phyloP scores from a whole-genome alignment of 2,113 vertebrate genomes.

The Tringa solitaria region DNA sequence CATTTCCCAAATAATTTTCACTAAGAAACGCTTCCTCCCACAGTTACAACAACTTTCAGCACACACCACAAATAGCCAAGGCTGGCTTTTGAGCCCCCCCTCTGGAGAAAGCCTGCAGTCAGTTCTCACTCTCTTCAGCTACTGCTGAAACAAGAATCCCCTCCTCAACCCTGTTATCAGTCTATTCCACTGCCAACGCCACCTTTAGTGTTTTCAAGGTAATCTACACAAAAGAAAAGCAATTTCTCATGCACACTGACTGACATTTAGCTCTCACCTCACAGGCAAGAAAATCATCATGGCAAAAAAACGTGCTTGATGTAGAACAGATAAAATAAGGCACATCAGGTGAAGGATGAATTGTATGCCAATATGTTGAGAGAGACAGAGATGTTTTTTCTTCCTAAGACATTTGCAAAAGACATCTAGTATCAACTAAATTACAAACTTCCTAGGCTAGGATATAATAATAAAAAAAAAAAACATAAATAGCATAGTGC shows the following conservation, averaged over 20 bases:
- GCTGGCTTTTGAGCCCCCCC: neutral
- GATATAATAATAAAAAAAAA: neutral
- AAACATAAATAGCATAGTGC: neutral
- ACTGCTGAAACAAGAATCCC: neutral
- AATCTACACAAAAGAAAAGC: neutral
- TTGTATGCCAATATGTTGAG: constrained; percentile 1
- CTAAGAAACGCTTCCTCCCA: neutral
- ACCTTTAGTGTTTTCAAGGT: neutral
- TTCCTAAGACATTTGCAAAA: neutral
- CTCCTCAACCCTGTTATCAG: neutral
- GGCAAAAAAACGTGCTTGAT: neutral
- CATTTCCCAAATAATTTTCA: neutral
- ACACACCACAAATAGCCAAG: neutral
- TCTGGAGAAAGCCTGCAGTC: neutral
- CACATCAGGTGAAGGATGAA: neutral
- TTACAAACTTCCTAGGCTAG: neutral
- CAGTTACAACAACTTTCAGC: neutral
- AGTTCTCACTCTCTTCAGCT: neutral
- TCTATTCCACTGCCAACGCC: neutral
- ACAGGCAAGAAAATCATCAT: neutral
- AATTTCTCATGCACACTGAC: neutral
- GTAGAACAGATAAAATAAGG: neutral
- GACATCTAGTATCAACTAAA: neutral
- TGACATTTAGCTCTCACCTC: neutral
- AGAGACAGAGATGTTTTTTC: neutral